phyloP scores from a whole-genome alignment of 2,113 vertebrate species.

The Ceyx cyanopectus region DNA sequence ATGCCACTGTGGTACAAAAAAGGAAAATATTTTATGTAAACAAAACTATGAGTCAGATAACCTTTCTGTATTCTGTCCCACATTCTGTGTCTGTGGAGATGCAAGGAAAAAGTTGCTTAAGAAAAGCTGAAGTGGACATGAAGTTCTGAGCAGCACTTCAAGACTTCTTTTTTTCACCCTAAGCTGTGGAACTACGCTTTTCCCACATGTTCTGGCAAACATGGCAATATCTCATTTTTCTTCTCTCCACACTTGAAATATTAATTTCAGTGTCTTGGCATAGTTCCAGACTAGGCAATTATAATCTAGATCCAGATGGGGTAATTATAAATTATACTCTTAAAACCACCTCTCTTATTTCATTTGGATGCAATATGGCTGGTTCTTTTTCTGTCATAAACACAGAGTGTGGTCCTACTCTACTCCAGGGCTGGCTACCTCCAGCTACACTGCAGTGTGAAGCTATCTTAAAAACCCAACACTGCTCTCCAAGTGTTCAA shows the following conservation, averaged over 20 bases:
- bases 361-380: background rate
- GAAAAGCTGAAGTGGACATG: background rate
- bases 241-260: background rate
- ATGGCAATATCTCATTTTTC: background rate
- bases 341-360: background rate
- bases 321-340: conserved; percentile 3
- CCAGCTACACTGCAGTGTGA: background rate
- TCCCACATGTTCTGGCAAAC: no score
- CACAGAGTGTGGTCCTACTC: background rate
- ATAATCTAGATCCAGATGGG: background rate
- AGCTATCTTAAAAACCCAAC: background rate
- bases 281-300: background rate
- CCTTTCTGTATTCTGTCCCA: background rate
- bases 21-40: conserved; percentile 25
- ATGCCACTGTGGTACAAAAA: no score
- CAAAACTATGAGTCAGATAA: background rate
- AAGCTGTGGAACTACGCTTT: no score
- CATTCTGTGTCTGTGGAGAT: background rate
- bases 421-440: background rate
- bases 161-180: no score
- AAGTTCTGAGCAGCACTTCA: no score
- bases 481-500: background rate
- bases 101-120: background rate
- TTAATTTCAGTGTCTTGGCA: background rate
- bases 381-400: background rate